Base-by-base conservation (phyloP, 2,113 vertebrate species). In the Cyanoderma ruficeps region DNA sequence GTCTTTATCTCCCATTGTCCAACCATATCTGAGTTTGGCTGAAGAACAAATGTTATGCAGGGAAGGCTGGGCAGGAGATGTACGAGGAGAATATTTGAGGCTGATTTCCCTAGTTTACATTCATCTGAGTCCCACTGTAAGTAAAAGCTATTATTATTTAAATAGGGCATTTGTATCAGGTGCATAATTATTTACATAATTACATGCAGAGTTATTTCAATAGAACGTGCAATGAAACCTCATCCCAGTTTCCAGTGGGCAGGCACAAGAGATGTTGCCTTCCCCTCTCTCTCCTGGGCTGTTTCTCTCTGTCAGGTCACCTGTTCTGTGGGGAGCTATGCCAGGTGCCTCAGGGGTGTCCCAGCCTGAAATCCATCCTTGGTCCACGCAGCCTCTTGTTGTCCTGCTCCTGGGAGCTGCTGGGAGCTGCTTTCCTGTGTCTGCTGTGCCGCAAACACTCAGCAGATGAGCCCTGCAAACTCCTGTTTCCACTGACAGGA, bases 111-210 rank as follows among this genome's bases (percentile, higher is more conserved):
- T 61, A 56, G 69, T 76, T 97, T 82, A 25, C n/a, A 91, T 87
- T 96, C 69, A n/a, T 89, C 64, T 52, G 75, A 89, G 67, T 49
- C 79, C 47, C 52, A 56, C 49, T 68, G 35, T 67, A 71, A 86
- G 60, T 63, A 89, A 84, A 90, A 94, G 76, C 76, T 75, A 44
- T 89, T 92, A 75, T 92, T 93, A 83, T 92, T 94, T 71, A 87
- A 93, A 94, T 85, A 82, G 74, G 4, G 25, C 27, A 31, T 76
- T 93, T 85, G 56, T 87, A 78, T 60, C 57, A 83, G 61, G 76
- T 85, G 57, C 20, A 37, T 90, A 91, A 94, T 93, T 87, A 82
- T 89, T 85, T 93, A 47, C 80, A 56, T 87, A 93, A 91, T 90
- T 56, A 11, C 44, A 85, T 60, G 74, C 87, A 85, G 37, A 91